phyloP scores from a whole-genome alignment of 2,888 invertebrate genomes.

The Macrosoma leucophasiata region DNA sequence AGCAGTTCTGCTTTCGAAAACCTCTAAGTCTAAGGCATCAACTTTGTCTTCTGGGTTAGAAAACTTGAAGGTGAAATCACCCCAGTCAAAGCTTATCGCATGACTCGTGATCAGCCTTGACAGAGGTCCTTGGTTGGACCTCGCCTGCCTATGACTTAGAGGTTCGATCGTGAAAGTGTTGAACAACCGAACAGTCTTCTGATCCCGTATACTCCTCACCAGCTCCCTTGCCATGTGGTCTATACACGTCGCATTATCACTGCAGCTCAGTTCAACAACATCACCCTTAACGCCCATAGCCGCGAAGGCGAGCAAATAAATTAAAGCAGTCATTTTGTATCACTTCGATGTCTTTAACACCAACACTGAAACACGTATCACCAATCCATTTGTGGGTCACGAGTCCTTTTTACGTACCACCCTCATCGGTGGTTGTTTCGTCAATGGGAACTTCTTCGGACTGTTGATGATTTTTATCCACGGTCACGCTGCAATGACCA shows the following conservation, averaged over 20 bases:
- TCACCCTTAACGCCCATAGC: slow-evolving; percentile 46
- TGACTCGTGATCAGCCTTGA: slow-evolving; percentile 67
- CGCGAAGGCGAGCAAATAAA: slow-evolving; percentile 49
- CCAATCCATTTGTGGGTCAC: slow-evolving; percentile 72
- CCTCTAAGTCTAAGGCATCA: slow-evolving; percentile 65
- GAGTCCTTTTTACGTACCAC: slow-evolving; percentile 44
- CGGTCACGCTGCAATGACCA: slow-evolving; percentile 60
- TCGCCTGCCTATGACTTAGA: slow-evolving; percentile 50
- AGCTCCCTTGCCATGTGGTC: slow-evolving; percentile 68
- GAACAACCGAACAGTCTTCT: slow-evolving; percentile 70
- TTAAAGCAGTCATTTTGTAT: slow-evolving; percentile 60
- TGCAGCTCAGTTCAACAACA: slow-evolving; percentile 65
- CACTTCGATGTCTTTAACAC: slow-evolving; percentile 42
- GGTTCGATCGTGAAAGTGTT: slow-evolving; percentile 75
- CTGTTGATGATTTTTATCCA: slow-evolving; percentile 68
- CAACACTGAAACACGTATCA: slow-evolving; percentile 45
- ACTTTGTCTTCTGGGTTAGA: slow-evolving; percentile 61
- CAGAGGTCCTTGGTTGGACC: slow-evolving; percentile 50
- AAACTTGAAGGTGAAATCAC: slow-evolving; percentile 68
- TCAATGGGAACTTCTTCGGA: slow-evolving; percentile 58
- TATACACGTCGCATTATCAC: slow-evolving; percentile 78
- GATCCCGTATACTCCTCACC: slow-evolving; percentile 65
- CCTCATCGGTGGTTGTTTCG: slow-evolving; percentile 56
- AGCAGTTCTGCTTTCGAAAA: slow-evolving; percentile 60
- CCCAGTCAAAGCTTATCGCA: slow-evolving; percentile 72